Base-by-base conservation (phyloP, 2,797 vertebrate genomes). In the Percopsis omiscomaycus region DNA sequence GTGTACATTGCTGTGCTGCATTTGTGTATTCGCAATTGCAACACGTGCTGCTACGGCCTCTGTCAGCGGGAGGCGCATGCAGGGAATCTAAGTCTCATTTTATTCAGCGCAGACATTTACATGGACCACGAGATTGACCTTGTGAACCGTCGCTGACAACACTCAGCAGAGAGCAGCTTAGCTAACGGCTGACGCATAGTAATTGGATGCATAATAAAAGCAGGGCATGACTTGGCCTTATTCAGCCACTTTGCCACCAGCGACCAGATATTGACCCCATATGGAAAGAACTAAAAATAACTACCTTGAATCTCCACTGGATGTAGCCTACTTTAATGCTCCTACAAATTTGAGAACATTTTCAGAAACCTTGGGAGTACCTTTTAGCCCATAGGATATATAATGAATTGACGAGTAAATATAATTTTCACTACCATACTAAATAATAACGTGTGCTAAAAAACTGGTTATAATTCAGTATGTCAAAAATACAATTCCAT, bases 41-140 rank as follows among this genome's bases (percentile, higher is more conserved):
- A 22, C 37, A 42, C 9, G 37, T 42, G 37, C 37, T 42, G 37
- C 37, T 9, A 42, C 37, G 1, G 37, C 37, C 37, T 42, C 37
- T 42, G 37, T 42, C 8, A 22, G 37, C 9, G 37, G 37, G 9
- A 22, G 22, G 22, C 22, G 22, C 22, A 22, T 22, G 22, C 22
- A 22, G 22, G 22, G 71, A 86, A 74, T 83, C 69, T 68, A 52
- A 77, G 61, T 83, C 72, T 83, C 73, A 85, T 87, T 84, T 83
- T 80, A 83, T 86, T 83, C 75, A 81, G 61, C 74, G 78, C 85
- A 84, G 81, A 88, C 82, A 86, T 82, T 85, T 75, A 79, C 81
- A 84, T 87, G 73, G 75, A 74, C 66, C 76, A 79, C 71, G 75
- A 79, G 71, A 83, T 64, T 83, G 83, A 89, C 88, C 83, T 80